Conservation (phyloP, 2,113 vertebrate genomes). For the Himantopus leucocephalus region DNA sequence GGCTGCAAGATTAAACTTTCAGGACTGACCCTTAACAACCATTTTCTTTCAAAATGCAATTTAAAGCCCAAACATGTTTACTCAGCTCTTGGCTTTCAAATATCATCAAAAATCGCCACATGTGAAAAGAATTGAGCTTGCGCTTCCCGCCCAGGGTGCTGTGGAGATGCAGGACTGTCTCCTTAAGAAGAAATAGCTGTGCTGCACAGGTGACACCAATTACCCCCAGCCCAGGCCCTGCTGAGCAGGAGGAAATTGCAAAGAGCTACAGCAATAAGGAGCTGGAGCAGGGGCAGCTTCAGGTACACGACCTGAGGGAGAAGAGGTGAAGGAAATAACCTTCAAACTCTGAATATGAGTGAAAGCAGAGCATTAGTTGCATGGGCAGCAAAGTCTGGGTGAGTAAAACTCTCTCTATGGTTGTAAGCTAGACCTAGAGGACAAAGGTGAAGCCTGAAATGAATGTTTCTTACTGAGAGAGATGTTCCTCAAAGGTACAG, state of each 20-base stretch:
- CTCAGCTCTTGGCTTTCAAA: not conserved
- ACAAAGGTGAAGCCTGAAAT: not conserved
- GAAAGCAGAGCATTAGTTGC: not conserved
- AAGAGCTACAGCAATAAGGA: not conserved
- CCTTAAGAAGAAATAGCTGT: not conserved
- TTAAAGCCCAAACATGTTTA: not conserved
- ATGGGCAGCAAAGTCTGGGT: not conserved
- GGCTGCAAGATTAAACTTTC: not conserved
- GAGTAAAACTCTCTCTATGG: not conserved
- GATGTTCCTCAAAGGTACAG: not conserved
- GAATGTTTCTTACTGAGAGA: not conserved
- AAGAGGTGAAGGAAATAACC: not conserved
- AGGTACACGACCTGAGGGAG: not conserved
- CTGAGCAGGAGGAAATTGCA: not conserved
- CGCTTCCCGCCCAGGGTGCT: not conserved
- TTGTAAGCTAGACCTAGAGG: not conserved
- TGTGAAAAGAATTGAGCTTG: not conserved
- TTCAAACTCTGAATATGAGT: not conserved
- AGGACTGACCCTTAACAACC: not conserved
- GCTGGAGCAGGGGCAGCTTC: rapidly evolving
- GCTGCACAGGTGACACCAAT: not conserved
- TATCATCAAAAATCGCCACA: not conserved
- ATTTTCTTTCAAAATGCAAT: not conserved
- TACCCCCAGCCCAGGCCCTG: not conserved
- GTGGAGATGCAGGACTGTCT: not conserved